Base-by-base conservation (phyloP, 2,113 vertebrate genomes). In the Bostrychus sinensis region DNA sequence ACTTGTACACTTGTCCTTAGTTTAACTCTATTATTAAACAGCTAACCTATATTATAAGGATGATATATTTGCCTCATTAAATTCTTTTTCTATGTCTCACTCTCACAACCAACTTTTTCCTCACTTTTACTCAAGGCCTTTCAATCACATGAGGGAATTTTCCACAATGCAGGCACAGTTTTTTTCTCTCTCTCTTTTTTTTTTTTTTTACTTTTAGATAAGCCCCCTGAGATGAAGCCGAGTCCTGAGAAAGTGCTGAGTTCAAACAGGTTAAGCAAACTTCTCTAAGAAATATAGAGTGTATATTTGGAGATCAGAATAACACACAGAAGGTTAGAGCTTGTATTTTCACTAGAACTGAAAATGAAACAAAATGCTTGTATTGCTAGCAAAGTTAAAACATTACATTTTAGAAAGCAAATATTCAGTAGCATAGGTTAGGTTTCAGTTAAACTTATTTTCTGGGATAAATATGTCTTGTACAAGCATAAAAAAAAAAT, bases 261-360 rank as follows among this genome's bases (percentile, higher is more conserved):
- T 81, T 66, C 68, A 80, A 57, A 58, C 88, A 90, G 88, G 83
- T 89, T 89, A 81, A 86, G 76, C 82, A 91, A 89, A 88, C 78
- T 48, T 46, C 41, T 66, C 66, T 54, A 39, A 56, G 71, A 60
- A 50, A 43, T 19, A 46, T 16, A 22, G 30, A 3, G 70, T 53
- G 58, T 45, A 32, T 37, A 34, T 36, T 22, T n/a, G 38, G 36
- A 41, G 50, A 56, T 56, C 7, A 37, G 55, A 8, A 2, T 19
- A 20, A 55, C 30, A 12, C 2, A 3, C 28, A n/a, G 16, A 32
- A 6, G 25, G 22, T 5, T 48, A n/a, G n/a, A n/a, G n/a, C n/a
- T 25, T 13, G 7, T 3, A 30, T 51, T 46, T 46, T 14, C 48
- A 28, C 7, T 28, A 6, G 16, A n/a, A 17, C 48, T n/a, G 25